Evolutionary conservation across 2,797 vertebrate genomes (phyloP).

Genomic region (Crenichthys baileyi): DNA sequence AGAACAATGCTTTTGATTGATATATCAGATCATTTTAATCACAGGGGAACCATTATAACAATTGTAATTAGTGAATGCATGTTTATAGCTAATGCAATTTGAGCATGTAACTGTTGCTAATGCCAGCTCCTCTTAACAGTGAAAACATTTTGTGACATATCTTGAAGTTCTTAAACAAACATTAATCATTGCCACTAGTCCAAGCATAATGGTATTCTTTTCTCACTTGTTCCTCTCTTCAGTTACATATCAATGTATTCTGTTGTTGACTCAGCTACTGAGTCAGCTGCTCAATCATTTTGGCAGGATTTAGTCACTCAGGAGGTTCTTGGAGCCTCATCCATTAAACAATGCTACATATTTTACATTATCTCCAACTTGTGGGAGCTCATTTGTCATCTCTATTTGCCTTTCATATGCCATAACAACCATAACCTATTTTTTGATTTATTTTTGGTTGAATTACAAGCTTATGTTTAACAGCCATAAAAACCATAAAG

Average conservation of each 20-base stretch:
- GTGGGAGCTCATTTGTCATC: slow-evolving; percentile 57
- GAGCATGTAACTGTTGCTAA: background rate
- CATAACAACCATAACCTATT: slow-evolving; percentile 44
- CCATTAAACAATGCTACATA: slow-evolving; percentile 18
- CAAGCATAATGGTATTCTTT: slow-evolving; percentile 30
- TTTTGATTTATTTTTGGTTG: slow-evolving; percentile 42
- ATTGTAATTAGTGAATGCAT: background rate
- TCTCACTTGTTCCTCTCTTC: slow-evolving; percentile 25
- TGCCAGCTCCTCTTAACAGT: background rate
- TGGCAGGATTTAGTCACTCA: slow-evolving; percentile 48
- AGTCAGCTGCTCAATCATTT: slow-evolving; percentile 58
- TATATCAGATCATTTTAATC: background rate
- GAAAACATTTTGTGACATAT: slow-evolving; percentile 13
- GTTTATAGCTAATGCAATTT: background rate
- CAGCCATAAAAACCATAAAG: slow-evolving; percentile 18
- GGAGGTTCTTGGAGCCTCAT: slow-evolving; percentile 34
- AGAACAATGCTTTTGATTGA: background rate
- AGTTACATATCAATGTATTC: slow-evolving; percentile 48
- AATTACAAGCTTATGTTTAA: slow-evolving; percentile 29
- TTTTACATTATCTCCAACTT: slow-evolving; percentile 50
- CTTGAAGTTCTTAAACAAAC: slow-evolving; percentile 13
- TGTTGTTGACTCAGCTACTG: slow-evolving; percentile 29
- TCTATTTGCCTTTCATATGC: slow-evolving; percentile 46
- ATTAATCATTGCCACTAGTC: slow-evolving; percentile 21
- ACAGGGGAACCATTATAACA: background rate